Conservation (phyloP, 2,113 vertebrate species). For the Regulus satrapa region DNA sequence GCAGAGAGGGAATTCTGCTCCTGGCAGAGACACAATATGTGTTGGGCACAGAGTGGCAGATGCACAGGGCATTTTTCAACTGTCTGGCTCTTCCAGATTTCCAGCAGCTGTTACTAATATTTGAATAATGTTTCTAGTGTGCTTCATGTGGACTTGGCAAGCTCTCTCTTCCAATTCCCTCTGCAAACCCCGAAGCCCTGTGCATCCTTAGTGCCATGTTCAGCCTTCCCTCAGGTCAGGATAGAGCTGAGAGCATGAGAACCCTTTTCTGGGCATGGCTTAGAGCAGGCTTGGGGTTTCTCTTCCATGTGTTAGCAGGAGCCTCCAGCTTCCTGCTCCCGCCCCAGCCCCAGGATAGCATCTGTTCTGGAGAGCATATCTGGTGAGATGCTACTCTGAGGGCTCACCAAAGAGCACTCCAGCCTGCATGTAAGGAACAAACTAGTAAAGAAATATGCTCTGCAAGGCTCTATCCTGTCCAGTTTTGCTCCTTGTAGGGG, state of each 20-base stretch:
- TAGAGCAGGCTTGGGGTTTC: not conserved
- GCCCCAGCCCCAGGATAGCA: not conserved
- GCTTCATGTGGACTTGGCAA: not conserved
- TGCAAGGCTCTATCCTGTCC: not conserved
- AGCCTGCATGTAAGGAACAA: not conserved
- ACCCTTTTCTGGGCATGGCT: not conserved
- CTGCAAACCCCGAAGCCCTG: not conserved
- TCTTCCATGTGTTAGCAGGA: not conserved
- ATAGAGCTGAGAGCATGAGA: not conserved
- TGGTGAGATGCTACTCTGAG: not conserved
- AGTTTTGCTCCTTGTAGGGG: not conserved
- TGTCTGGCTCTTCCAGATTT: not conserved
- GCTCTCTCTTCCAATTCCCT: not conserved
- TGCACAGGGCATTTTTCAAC: not conserved
- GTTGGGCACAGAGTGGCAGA: not conserved
- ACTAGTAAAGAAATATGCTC: not conserved
- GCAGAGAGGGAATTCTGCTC: not conserved
- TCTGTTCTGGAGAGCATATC: not conserved
- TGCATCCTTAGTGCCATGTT: not conserved
- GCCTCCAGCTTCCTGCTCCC: not conserved
- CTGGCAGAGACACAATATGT: not conserved
- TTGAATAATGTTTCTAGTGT: not conserved
- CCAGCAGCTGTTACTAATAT: constrained; percentile 17
- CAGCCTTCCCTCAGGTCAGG: not conserved
- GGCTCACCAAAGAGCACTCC: not conserved